phyloP scores from a whole-genome alignment of 2,113 vertebrate genomes.

The Guaruba guarouba region DNA sequence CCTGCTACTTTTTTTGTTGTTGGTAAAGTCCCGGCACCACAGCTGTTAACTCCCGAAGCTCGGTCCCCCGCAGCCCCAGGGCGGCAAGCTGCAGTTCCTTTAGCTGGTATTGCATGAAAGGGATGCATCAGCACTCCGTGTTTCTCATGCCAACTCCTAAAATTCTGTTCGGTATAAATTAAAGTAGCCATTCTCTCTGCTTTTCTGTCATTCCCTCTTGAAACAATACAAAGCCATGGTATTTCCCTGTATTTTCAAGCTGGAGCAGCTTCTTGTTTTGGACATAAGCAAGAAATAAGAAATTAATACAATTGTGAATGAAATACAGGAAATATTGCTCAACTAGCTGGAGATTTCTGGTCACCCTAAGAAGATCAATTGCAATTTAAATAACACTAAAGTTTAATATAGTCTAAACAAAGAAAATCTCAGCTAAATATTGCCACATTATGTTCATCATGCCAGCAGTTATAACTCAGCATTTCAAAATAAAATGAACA shows the following conservation, averaged over 20 bases:
- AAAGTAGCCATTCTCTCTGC: not conserved
- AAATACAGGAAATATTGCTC: not conserved
- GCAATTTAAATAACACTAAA: not conserved
- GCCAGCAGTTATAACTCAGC: conserved; percentile 10
- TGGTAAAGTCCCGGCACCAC: not conserved
- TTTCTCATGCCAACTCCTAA: not conserved
- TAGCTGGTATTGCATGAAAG: not conserved
- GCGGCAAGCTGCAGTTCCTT: not conserved
- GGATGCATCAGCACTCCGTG: not conserved
- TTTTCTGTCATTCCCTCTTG: not conserved
- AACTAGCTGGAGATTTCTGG: not conserved
- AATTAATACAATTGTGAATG: not conserved
- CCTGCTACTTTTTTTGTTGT: not conserved
- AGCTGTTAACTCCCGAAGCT: not conserved
- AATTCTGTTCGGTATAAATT: not conserved
- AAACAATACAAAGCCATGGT: not conserved
- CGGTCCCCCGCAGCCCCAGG: not conserved
- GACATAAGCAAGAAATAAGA: not conserved
- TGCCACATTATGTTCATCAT: conserved; percentile 21
- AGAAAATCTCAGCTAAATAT: not conserved
- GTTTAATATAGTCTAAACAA: not conserved
- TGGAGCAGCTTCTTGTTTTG: not conserved
- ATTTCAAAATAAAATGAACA: not conserved
- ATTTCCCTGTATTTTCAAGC: not conserved
- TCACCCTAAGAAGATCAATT: not conserved